Evolutionary conservation across 1,140 invertebrate genomes (phyloP).

Genomic region (Tetranychus cinnabarinus): DNA sequence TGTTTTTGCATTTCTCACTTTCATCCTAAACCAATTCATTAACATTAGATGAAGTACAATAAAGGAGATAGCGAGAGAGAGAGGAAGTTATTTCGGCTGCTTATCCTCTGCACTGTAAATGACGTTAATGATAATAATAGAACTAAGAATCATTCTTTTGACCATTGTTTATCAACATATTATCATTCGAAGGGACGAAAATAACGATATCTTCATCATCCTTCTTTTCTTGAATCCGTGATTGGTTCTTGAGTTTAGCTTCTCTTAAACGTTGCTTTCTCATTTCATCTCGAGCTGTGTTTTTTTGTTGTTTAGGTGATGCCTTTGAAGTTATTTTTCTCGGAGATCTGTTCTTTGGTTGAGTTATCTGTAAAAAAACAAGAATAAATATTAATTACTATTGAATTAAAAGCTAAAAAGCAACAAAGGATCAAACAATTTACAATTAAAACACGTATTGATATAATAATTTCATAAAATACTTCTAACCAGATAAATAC

Average conservation of each 20-base stretch:
- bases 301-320: neutral
- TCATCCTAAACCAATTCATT: too few species aligned
- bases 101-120: too few species aligned
- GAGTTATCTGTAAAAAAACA: neutral
- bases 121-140: too few species aligned
- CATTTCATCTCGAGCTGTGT: neutral
- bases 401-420: neutral
- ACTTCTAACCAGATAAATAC: too few species aligned
- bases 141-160: too few species aligned
- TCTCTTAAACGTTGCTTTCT: neutral
- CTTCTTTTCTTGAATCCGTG: neutral
- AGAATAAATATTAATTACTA: neutral
- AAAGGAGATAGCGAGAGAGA: too few species aligned
- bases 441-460: too few species aligned
- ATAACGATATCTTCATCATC: neutral
- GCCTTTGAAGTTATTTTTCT: neutral
- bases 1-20: too few species aligned
- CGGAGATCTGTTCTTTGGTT: conserved; percentile 1
- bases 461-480: too few species aligned
- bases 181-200: neutral
- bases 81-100: too few species aligned
- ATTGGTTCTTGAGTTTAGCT: neutral
- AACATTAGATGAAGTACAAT: too few species aligned
- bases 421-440: neutral
- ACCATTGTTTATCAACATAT: too few species aligned